phyloP scores from a whole-genome alignment of 2,888 invertebrate genomes.

The Venusia cambrica region DNA sequence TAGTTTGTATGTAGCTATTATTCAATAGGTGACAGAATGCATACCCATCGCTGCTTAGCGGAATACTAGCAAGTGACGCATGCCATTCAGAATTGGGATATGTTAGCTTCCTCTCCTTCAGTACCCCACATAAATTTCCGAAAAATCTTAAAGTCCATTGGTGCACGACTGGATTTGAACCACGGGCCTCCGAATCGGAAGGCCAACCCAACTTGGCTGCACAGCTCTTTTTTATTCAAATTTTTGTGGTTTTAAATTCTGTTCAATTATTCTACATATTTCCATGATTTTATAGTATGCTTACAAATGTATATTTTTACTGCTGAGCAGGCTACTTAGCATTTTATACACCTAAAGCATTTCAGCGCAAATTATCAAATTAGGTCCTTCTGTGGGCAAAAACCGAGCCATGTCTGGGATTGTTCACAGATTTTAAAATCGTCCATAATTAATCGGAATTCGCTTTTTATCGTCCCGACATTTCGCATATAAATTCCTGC shows the following conservation, averaged over 20 bases:
- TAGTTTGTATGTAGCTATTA: too few species aligned
- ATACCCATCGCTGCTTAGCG: too few species aligned
- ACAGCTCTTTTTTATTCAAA: too few species aligned
- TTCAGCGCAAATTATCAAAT: slow-evolving; percentile 69
- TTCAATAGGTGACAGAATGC: too few species aligned
- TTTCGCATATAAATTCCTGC: slow-evolving; percentile 74
- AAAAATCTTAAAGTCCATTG: too few species aligned
- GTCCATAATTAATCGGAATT: slow-evolving; percentile 80
- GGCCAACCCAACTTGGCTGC: too few species aligned
- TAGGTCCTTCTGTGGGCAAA: slow-evolving; percentile 65
- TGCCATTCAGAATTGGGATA: too few species aligned
- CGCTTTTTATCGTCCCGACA: slow-evolving; percentile 58
- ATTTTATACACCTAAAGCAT: slow-evolving; percentile 28
- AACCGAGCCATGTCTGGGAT: slow-evolving; percentile 66
- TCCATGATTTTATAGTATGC: slow-evolving; percentile 8
- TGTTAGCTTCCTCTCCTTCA: too few species aligned
- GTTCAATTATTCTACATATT: slow-evolving; percentile 1
- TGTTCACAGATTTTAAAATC: slow-evolving; percentile 80
- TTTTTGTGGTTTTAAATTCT: slow-evolving; percentile 5
- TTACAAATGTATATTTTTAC: slow-evolving; percentile 22
- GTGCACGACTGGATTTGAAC: too few species aligned
- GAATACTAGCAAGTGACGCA: too few species aligned
- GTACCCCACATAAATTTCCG: too few species aligned
- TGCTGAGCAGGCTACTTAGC: slow-evolving; percentile 39
- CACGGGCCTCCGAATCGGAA: too few species aligned